A percentile compares a stretch with the other conserved stretches of the same genome.
phyloP scores from a whole-genome alignment of 2,113 vertebrate genomes.

The Rhinoptilus africanus region DNA sequence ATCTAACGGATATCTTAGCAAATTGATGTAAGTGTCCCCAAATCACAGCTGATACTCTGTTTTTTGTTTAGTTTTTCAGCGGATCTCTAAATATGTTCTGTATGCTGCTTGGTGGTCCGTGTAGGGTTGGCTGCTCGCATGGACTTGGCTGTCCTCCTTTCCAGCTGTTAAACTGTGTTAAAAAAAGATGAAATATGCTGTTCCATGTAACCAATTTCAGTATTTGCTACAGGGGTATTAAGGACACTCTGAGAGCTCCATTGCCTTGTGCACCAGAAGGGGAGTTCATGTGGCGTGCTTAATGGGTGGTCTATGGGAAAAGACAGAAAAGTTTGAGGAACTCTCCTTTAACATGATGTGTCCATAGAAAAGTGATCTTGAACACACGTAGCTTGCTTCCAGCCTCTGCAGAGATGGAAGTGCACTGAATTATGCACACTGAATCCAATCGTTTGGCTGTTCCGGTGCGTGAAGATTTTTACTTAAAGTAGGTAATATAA shows the following conservation, averaged over 20 bases:
- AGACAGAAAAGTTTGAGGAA: neutral
- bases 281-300: neutral
- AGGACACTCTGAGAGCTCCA: neutral
- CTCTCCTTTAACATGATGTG: neutral
- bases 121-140: neutral
- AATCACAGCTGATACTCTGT: neutral
- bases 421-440: neutral
- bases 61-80: neutral
- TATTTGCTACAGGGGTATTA: neutral
- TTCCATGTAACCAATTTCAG: neutral
- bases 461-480: neutral
- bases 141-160: slow-evolving; percentile 8
- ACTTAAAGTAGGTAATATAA: neutral
- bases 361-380: neutral
- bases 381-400: neutral
- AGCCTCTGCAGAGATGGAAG: neutral
- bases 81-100: neutral
- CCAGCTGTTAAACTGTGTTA: slow-evolving; percentile 34
- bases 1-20: neutral
- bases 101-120: slow-evolving; percentile 33
- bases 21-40: neutral
- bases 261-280: neutral
- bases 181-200: neutral
- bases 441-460: neutral
- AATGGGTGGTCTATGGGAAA: slow-evolving; percentile 17